Percentiles rank a stretch among this genome's conserved stretches.
These are phyloP conservation scores for Uloborus diversus DNA, from an alignment of 1,140 invertebrate genomes.

Conservation along the genomic window DNA sequence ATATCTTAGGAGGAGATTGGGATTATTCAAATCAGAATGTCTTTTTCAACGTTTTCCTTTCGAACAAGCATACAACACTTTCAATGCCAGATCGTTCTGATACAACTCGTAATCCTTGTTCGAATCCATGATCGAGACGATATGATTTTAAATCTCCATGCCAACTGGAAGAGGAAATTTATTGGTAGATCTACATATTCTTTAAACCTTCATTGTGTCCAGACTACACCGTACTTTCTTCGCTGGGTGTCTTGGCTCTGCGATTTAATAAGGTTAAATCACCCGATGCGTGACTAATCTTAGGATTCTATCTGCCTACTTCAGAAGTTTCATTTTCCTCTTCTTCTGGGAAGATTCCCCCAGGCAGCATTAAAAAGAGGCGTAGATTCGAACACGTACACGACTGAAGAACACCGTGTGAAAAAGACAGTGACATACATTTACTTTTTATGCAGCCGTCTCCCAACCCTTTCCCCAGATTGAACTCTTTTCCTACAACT, in stretches of 20 bases:
- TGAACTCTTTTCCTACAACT: neutral
- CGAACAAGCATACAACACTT: no score
- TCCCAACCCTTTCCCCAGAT: neutral
- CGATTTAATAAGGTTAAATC: neutral
- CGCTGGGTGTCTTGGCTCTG: neutral
- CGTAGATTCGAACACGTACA: neutral
- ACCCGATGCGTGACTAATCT: neutral
- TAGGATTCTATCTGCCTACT: neutral
- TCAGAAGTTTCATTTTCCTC: conserved; percentile 1
- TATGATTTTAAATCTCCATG: no score
- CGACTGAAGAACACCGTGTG: neutral
- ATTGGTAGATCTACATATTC: no score
- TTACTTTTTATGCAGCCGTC: neutral
- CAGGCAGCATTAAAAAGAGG: neutral
- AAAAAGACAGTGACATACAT: conserved; percentile 31
- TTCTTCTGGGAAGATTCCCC: neutral
- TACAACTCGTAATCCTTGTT: no score
- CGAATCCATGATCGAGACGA: no score
- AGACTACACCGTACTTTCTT: conserved; percentile 1
- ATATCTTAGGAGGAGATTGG: no score
- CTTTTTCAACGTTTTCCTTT: no score
- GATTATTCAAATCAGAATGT: no score
- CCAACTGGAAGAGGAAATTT: no score
- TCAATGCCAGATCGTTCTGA: no score
- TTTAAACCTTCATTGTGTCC: no score